These are phyloP conservation scores for Smutsia temminckii DNA, from an alignment of 2,797 vertebrate genomes.

Conservation along the genomic window DNA sequence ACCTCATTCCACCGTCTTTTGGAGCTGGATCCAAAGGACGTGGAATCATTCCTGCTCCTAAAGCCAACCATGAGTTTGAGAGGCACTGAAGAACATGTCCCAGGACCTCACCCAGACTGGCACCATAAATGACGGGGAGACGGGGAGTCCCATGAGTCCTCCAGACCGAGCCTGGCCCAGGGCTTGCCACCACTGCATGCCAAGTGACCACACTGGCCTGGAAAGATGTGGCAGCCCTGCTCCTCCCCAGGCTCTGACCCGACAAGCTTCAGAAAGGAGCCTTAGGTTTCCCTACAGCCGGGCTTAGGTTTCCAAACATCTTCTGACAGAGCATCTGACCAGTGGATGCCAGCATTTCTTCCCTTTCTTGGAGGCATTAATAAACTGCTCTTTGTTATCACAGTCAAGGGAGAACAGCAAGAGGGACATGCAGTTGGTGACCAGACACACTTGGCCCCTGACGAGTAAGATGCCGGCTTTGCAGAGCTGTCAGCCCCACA, in stretches of 20 bases:
- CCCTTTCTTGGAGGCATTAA: background rate
- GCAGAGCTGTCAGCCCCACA: background rate
- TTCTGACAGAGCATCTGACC: background rate
- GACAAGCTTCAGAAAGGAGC: background rate
- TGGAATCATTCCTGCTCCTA: conserved; percentile 17
- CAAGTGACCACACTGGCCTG: background rate
- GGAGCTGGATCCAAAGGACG: background rate
- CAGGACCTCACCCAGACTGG: background rate
- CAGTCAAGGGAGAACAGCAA: background rate
- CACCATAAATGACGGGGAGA: background rate
- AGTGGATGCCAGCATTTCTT: background rate
- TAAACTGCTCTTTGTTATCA: background rate
- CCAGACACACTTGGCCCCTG: background rate
- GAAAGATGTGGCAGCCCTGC: background rate
- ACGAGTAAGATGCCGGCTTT: background rate
- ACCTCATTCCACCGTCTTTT: background rate
- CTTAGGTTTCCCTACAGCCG: background rate
- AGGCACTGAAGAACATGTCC: background rate
- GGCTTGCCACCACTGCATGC: background rate
- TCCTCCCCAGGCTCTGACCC: background rate
- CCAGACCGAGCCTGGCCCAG: background rate
- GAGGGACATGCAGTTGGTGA: background rate
- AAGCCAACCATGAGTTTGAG: background rate
- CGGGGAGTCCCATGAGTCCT: background rate
- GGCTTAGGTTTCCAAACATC: background rate